Evolutionary conservation across 2,888 invertebrate species (phyloP), one percentile per base, ranked within the genome.

Genomic region (Callimorpha dominula): DNA sequence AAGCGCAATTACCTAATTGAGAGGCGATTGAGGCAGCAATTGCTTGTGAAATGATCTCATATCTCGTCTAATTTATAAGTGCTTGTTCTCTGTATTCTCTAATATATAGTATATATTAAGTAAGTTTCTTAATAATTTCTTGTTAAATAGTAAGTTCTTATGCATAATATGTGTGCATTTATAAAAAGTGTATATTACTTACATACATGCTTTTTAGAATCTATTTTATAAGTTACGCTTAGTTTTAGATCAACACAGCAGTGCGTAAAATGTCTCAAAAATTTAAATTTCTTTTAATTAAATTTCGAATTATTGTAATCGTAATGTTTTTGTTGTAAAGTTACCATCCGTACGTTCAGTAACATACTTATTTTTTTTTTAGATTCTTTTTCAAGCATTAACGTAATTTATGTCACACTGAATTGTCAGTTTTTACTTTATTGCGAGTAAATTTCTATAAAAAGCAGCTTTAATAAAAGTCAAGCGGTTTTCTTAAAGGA

Each of bases 21-120:
- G 88, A 83, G 81, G 86, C 86, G 89, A 88, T 90, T 88, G 87
- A 87, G 87, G 83, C 77, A 77, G 84, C 88, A 89, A 90, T 90
- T 90, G 90, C 80, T 86, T 80, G 84, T 85, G 84, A 87, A 88
- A 88, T 92, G 92, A 91, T 89, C 90, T 92, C 91, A 92, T 91
- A 84, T 81, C 81, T 81, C 82, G 84, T 87, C 85, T 87, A 86
- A 88, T 86, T 85, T 81, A 79, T 76, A 80, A 78, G 81, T 87
- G 87, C 85, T 87, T 89, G 71, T 65, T 70, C 40, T 73, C 69
- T 71, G 75, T 73, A 49, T 42, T 40, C 4, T 17, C 42, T 74
- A 43, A 62, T n/a, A 70, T 11, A 54, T 71, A 52, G 42, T 52
- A 63, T n/a, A n/a, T 57, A 57, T 11, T 20, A 31, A 31, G 9